Conservation (phyloP, 2,113 vertebrate species). For the Entelurus aequoreus region DNA sequence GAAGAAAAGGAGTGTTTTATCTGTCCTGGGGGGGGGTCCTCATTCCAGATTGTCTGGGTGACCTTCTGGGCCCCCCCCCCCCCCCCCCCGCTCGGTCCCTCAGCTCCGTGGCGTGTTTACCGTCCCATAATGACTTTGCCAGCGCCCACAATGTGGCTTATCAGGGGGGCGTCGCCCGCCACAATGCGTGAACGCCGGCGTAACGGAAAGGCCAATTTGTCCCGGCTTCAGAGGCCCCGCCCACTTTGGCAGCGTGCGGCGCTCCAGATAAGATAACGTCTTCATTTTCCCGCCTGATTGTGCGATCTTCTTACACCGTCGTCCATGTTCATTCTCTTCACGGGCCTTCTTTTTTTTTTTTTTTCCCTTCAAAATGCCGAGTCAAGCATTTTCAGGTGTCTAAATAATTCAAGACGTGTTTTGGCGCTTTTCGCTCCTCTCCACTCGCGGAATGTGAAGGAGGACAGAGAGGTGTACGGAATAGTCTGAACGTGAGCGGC, state of each 20-base stretch:
- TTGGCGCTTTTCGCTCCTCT: slow-evolving; percentile 53
- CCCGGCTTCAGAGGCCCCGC: slow-evolving; percentile 30
- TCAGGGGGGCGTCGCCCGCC: slow-evolving; percentile 15
- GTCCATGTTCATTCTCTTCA: too few species aligned
- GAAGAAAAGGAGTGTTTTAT: slow-evolving; percentile 46
- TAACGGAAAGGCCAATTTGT: slow-evolving; percentile 48
- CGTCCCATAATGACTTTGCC: slow-evolving; percentile 60
- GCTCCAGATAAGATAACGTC: slow-evolving; percentile 65
- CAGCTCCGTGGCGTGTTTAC: slow-evolving; percentile 47
- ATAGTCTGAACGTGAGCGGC: slow-evolving; percentile 49
- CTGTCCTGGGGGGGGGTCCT: slow-evolving; percentile 40
- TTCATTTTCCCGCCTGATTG: slow-evolving; percentile 65
- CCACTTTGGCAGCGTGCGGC: slow-evolving; percentile 39
- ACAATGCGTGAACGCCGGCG: slow-evolving; percentile 50
- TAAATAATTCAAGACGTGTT: slow-evolving; percentile 72
- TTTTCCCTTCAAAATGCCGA: slow-evolving; percentile 63
- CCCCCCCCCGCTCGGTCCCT: slow-evolving; percentile 24
- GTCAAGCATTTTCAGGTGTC: slow-evolving; percentile 60
- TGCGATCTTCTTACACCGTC: slow-evolving; percentile 48
- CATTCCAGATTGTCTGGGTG: slow-evolving; percentile 55
- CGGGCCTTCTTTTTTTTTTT: too few species aligned
- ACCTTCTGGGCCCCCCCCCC: slow-evolving; percentile 41
- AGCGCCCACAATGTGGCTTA: slow-evolving; percentile 56
- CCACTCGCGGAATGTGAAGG: slow-evolving; percentile 44
- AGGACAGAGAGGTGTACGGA: slow-evolving; percentile 40